Evolutionary conservation across 2,888 invertebrate species (phyloP), one percentile per base, ranked within the genome.

Genomic region (Eurytoma californica): DNA sequence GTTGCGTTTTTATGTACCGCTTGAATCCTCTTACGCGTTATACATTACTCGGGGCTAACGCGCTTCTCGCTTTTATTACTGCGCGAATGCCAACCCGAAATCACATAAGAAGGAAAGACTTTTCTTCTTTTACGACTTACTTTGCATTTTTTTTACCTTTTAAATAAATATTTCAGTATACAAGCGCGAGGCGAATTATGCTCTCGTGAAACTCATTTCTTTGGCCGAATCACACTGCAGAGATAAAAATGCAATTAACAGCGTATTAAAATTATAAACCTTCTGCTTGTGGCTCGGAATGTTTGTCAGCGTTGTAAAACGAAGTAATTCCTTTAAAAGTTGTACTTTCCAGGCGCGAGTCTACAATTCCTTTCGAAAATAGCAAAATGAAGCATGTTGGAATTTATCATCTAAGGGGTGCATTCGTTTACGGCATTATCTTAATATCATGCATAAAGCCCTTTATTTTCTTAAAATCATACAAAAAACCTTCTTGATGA

Each of bases 41-140:
- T 74, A 65, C 79, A 79, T 74, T 73, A 79, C 79, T 65, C 65
- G 24, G 18, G 20, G 18, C 58, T 49, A 49, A 67, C 65, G 53
- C 74, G 60, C 66, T 70, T 55, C 79, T 65, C 75, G 55, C 75
- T 76, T 76, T 76, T 76, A 75, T 63, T 72, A 76, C 79, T 79
- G 55, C 20, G 55, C 20, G 55, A 75, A 74, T 75, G 66, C 30
- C 74, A 28, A 58, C 66, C 58, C 55, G 51, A 72, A 75, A 75
- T 75, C 73, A n/a, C 61, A 13, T 70, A 70, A 72, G 68, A 53
- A 30, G 30, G 20, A 51, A 51, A 30, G 72, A 70, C 49, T 74
- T 67, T 77, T 65, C 75, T 77, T 30, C 57, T 61, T 77, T 77
- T 77, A 72, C 55, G 72, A 68, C 72, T 60, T 39, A 51, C 69